Evolutionary conservation across 2,888 invertebrate genomes (phyloP), one percentile per base, ranked within the genome.

Genomic region (Spilosoma lubricipeda): DNA sequence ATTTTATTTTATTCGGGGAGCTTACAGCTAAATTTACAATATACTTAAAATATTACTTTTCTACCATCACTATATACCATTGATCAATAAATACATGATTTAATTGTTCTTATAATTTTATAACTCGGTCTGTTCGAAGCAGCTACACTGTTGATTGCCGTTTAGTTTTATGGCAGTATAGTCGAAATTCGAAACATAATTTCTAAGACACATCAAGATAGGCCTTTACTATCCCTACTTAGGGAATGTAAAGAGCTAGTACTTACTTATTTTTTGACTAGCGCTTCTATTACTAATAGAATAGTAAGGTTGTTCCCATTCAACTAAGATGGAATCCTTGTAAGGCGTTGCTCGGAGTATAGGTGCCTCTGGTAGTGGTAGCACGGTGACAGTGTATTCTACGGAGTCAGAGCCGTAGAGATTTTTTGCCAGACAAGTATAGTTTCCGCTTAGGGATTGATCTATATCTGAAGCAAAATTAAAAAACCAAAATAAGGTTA

Each of bases 371-470:
- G 98, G 98, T n/a, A 98, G 94, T 76, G 98, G 97, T 84, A 98
- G 96, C 0, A 98, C 98, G 75, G 97, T 96, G 56, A 99, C 96
- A 2, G 97, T 96, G 90, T 98, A 98, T 73, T 97, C 97, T 74
- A 98, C 97, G 68, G 97, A 97, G 90, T 98, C 98, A 42, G 97
- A 97, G 0, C 98, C 98, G 89, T 98, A 98, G 27, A 97, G 96
- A 92, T 99, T 99, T 90, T 97, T 97, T 15, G 98, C 98, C 20
- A 97, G 96, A 88, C 98, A 98, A 0, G 97, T 97, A 93, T 98
- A 98, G 96, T 98, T 98, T 63, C 98, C 98, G 79, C 97, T 97
- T 36, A 98, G 93, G 9, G 97, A 94, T 80, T 94, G 95, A 79
- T 95, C 95, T 81, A 95, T 95, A 73, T 95, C 95, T 95, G 91